Percentiles rank a stretch among this genome's conserved stretches.
phyloP scores from a whole-genome alignment of 2,888 invertebrate genomes.

The Diachrysia chrysitis region DNA sequence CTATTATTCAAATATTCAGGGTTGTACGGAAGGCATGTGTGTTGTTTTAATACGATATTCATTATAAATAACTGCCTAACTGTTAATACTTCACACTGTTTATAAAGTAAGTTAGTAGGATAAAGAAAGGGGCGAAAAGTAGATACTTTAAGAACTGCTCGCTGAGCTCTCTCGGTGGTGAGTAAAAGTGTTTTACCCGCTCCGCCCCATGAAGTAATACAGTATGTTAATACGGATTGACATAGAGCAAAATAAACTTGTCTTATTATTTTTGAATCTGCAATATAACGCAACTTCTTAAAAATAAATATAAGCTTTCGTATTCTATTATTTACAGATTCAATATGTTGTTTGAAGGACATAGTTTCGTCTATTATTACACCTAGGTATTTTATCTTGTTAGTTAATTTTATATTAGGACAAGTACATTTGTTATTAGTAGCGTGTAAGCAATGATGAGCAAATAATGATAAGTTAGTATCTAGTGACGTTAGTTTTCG shows the following conservation, averaged over 20 bases:
- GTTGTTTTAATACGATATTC: background rate
- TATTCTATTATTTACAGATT: background rate
- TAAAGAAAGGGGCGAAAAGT: background rate
- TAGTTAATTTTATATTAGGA: background rate
- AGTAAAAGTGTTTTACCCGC: background rate
- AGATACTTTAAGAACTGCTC: background rate
- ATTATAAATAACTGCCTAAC: background rate
- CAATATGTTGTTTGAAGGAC: background rate
- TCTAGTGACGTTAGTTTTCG: background rate
- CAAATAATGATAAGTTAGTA: background rate
- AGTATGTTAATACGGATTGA: background rate
- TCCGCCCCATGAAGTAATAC: background rate
- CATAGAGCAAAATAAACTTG: slow-evolving; percentile 1
- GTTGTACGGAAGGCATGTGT: background rate
- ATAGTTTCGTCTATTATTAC: background rate
- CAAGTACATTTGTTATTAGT: background rate
- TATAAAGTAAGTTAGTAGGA: background rate
- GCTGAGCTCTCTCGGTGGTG: background rate
- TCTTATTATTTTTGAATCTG: background rate
- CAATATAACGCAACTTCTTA: background rate
- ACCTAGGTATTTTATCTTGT: background rate
- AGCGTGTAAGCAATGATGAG: background rate
- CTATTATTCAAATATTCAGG: background rate
- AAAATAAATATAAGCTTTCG: background rate
- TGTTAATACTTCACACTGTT: background rate